A percentile compares a stretch with the other conserved stretches of the same genome.
Evolutionary conservation across 2,888 invertebrate species (phyloP).

Genomic region (Psylliodes chrysocephalus): DNA sequence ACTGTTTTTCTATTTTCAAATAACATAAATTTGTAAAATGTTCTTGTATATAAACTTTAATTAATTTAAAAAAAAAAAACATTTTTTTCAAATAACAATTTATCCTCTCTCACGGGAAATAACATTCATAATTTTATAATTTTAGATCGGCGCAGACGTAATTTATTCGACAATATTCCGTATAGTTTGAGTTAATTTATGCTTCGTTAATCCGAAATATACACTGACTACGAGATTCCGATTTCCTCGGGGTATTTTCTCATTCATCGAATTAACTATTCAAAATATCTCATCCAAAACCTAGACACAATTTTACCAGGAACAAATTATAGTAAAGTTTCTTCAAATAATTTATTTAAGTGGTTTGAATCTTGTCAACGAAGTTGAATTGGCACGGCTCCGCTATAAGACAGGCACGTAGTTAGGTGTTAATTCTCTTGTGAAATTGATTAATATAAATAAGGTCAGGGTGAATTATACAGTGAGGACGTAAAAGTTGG

Average conservation of each 20-base stretch:
- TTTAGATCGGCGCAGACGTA: not conserved
- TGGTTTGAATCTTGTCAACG: conserved; percentile 28
- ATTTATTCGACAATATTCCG: not conserved
- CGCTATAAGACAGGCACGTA: not conserved
- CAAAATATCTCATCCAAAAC: conserved; percentile 36
- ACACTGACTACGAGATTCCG: conserved; percentile 27
- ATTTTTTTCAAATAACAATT: no score
- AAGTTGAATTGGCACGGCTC: conserved; percentile 10
- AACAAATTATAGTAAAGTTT: conserved; percentile 37
- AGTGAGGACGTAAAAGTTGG: no score
- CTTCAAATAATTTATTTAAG: conserved; percentile 36
- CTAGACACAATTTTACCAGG: conserved; percentile 27
- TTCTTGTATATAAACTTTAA: no score
- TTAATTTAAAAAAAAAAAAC: no score
- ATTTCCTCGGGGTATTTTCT: conserved; percentile 35
- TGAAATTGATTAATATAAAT: no score
- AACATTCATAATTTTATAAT: not conserved
- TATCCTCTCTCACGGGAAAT: not conserved
- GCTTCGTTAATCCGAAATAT: conserved; percentile 15
- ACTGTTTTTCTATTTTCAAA: no score
- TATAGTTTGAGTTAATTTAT: conserved; percentile 19
- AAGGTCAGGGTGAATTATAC: no score
- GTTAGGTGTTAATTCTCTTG: not conserved
- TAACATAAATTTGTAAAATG: no score
- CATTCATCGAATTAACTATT: conserved; percentile 34